Conservation (phyloP, 2,113 vertebrate species). For the Brachirus orientalis region DNA sequence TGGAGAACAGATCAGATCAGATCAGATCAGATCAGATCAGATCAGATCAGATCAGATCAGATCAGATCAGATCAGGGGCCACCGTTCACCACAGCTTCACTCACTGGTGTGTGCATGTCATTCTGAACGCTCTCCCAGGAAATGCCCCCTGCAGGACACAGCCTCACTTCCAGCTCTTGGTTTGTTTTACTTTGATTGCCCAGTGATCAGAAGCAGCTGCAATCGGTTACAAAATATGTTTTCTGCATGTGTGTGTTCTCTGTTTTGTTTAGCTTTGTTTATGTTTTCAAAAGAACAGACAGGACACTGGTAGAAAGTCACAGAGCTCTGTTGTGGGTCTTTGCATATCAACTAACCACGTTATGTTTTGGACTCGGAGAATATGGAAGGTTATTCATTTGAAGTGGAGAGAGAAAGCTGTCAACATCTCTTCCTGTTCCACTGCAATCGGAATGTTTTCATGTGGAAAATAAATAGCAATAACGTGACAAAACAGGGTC, state of each 20-base stretch:
- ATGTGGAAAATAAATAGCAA: constrained; percentile 21
- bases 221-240: constrained; percentile 49
- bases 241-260: constrained; percentile 57
- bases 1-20: too few relatives aligned
- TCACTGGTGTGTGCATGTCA: background rate
- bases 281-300: constrained; percentile 62
- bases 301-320: constrained; percentile 57
- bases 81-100: background rate
- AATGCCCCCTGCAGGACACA: constrained; percentile 38
- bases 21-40: too few relatives aligned
- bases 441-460: constrained; percentile 18
- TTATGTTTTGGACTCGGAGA: constrained; percentile 30
- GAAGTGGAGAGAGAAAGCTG: constrained; percentile 34
- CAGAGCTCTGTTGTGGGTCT: constrained; percentile 62
- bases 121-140: constrained; percentile 13
- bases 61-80: too few relatives aligned
- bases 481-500: constrained; percentile 3
- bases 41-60: too few relatives aligned
- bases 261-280: constrained; percentile 66
- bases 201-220: constrained; percentile 61
- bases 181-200: constrained; percentile 58
- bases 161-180: constrained; percentile 45
- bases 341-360: constrained; percentile 42
- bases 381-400: constrained; percentile 36
- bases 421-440: constrained; percentile 36